phyloP scores from a whole-genome alignment of 2,113 vertebrate genomes.

The Tyto alba region DNA sequence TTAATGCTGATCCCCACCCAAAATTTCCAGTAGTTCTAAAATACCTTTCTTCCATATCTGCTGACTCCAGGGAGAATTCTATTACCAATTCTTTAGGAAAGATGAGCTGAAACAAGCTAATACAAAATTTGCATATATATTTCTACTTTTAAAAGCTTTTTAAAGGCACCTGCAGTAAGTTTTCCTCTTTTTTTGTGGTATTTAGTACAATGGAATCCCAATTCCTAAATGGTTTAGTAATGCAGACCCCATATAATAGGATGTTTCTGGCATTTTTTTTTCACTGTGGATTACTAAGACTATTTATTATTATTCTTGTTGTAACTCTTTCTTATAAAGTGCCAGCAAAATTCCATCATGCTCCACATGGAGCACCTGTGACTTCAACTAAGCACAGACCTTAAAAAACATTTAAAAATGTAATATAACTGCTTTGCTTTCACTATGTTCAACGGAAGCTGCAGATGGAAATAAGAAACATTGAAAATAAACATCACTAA shows the following conservation, averaged over 20 bases:
- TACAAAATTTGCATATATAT: not conserved
- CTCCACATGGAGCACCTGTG: not conserved
- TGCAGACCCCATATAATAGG: not conserved
- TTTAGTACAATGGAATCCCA: not conserved
- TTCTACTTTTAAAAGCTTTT: not conserved
- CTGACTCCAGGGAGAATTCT: not conserved
- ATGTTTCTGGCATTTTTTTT: not conserved
- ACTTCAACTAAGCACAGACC: not conserved
- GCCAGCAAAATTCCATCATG: not conserved
- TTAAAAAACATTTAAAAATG: not conserved
- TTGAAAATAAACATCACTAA: not conserved
- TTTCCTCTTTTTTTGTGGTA: not conserved
- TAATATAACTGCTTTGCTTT: not conserved
- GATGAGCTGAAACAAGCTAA: not conserved
- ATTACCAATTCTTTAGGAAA: not conserved
- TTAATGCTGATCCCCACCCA: not conserved
- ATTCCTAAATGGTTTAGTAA: not conserved
- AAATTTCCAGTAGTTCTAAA: not conserved
- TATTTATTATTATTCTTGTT: not conserved
- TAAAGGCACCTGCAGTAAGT: not conserved
- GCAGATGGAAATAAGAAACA: not conserved
- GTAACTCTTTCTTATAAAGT: not conserved
- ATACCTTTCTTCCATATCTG: not conserved
- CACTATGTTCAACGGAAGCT: not conserved
- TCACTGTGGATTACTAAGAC: not conserved